Evolutionary conservation across 30 jellyfish, hydroid and myxozoan genomes (phyloP).

Genomic region (Cassiopea xamachana): DNA sequence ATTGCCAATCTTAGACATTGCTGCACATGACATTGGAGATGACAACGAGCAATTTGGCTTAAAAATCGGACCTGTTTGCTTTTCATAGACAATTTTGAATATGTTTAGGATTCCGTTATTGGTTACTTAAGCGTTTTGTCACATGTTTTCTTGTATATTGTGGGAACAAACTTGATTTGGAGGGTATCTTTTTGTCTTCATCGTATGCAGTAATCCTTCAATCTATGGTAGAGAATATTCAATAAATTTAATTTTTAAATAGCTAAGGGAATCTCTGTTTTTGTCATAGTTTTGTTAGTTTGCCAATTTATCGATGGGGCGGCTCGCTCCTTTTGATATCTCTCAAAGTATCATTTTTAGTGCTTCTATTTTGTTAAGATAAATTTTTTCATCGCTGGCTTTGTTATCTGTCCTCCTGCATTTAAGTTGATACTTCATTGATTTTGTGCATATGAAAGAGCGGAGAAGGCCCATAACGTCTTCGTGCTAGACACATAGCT

Average conservation of each 20-base stretch:
- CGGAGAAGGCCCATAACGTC: too few relatives aligned
- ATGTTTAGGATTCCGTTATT: conserved; percentile 22
- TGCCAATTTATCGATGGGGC: conserved; percentile 8
- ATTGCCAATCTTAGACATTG: conserved; percentile 90
- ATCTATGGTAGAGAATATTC: conserved; percentile 9
- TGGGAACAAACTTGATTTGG: conserved; percentile 46
- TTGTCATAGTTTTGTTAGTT: conserved; percentile 7
- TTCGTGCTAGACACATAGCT: too few relatives aligned
- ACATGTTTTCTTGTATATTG: conserved; percentile 45
- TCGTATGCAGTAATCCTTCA: background rate
- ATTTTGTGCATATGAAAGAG: too few relatives aligned
- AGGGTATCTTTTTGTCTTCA: conserved; percentile 9
- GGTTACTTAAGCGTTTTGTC: conserved; percentile 28
- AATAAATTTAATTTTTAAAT: conserved; percentile 9
- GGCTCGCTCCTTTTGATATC: background rate
- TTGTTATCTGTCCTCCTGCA: background rate
- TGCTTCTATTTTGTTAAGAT: background rate
- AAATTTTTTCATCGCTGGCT: background rate
- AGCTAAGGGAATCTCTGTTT: background rate
- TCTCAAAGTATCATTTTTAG: conserved; percentile 6
- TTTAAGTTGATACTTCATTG: background rate
- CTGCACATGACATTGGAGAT: conserved; percentile 86
- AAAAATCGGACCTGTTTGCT: conserved; percentile 92
- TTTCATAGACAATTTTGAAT: conserved; percentile 62
- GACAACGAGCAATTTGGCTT: conserved; percentile 88